Evolutionary conservation across 2,888 invertebrate genomes (phyloP).

Genomic region (Galeruca laticollis): DNA sequence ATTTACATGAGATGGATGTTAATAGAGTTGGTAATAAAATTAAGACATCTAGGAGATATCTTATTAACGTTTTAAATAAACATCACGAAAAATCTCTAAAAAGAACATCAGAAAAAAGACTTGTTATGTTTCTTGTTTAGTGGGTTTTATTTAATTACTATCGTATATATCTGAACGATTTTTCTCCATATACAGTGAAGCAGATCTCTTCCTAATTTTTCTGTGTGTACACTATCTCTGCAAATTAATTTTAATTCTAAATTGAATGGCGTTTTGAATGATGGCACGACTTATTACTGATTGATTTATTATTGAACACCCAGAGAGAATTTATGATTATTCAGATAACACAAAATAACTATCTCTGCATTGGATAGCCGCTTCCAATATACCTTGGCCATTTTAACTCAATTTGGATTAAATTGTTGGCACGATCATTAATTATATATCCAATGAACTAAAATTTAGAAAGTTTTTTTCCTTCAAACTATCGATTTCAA

Average conservation of each 20-base stretch:
- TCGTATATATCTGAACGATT: no score
- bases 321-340: slow-evolving; percentile 39
- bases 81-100: no score
- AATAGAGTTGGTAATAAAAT: no score
- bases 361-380: neutral
- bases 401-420: neutral
- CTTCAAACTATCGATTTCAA: neutral
- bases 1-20: no score
- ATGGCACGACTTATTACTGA: slow-evolving; percentile 45
- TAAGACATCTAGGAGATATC: no score
- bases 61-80: no score
- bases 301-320: slow-evolving; percentile 51
- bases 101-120: no score
- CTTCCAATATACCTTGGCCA: neutral
- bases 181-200: no score
- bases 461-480: neutral
- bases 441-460: neutral
- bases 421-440: neutral
- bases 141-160: no score
- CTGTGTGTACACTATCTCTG: neutral
- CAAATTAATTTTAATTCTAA: slow-evolving; percentile 43
- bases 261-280: slow-evolving; percentile 46
- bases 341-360: slow-evolving; percentile 11
- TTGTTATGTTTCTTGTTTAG: no score
- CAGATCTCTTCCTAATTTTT: neutral